Evolutionary conservation across 2,888 invertebrate genomes (phyloP), one percentile per base, ranked within the genome.

Genomic region (Harpalus rufipes): DNA sequence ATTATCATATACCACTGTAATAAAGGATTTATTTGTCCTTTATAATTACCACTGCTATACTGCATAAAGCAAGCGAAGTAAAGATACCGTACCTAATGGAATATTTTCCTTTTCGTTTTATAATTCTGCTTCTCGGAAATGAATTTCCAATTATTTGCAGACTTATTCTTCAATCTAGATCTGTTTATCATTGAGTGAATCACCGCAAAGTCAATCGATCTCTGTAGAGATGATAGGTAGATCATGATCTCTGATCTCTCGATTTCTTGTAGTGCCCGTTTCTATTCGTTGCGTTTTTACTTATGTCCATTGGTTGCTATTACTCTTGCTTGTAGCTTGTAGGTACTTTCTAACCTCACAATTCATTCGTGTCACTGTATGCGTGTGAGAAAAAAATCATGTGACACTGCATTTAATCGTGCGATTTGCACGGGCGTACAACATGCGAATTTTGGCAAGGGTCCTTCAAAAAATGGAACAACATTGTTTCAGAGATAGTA

Each of bases 321-420:
- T 63, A 18, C 16, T 59, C 18, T 18, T 18, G 16, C 16, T 14
- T 16, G 14, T 14, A 14, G 59, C 59, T 59, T 59, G 59, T 59
- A 63, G 25, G 68, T 32, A 68, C 68, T 68, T 68, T 68, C 68
- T 68, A 68, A 68, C 68, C 68, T 68, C 39, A 68, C 68, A 68
- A 68, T 68, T 68, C 68, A 68, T 68, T n/a, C 21, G 21, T 25
- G 25, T n/a, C 14, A 12, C 8, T 68, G 39, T 25, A 39, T 68
- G 68, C 41, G 14, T 63, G 25, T 63, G 63, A 25, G 21, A 21
- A 59, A 63, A 65, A 68, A 68, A 68, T 68, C 39, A 32, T 68
- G 68, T 68, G 68, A 68, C 68, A 68, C 32, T 68, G 39, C 68
- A 39, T 68, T 39, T 25, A n/a, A 68, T 68, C n/a, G 68, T 68